phyloP scores from a whole-genome alignment of 2,113 vertebrate genomes.

The Mus pahari region DNA sequence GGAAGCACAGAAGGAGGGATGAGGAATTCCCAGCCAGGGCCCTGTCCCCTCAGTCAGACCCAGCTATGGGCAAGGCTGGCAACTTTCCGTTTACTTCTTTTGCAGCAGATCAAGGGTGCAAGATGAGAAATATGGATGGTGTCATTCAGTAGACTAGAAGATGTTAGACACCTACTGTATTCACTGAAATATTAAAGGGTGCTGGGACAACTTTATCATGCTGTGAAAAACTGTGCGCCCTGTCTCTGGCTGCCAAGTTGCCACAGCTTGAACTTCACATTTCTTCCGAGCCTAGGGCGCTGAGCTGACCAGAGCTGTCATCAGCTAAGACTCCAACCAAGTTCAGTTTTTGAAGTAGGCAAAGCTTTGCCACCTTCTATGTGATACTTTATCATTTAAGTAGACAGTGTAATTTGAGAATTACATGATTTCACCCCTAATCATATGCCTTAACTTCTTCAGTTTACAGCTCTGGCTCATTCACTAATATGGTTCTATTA shows the following conservation, averaged over 20 bases:
- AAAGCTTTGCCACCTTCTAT: conserved; percentile 7
- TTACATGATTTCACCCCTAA: conserved; percentile 24
- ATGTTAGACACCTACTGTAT: neutral
- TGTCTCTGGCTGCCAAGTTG: neutral
- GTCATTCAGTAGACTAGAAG: neutral
- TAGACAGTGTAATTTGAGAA: conserved; percentile 14
- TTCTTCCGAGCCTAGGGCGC: rapidly evolving
- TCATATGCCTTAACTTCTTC: conserved; percentile 6
- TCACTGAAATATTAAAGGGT: neutral
- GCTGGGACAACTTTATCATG: neutral
- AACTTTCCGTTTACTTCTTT: neutral
- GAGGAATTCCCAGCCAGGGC: neutral
- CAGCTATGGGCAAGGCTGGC: neutral
- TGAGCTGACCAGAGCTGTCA: neutral
- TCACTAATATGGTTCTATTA: neutral
- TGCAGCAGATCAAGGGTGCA: neutral
- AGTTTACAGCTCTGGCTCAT: conserved; percentile 11
- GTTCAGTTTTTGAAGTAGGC: neutral
- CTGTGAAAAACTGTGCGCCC: neutral
- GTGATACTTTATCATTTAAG: neutral
- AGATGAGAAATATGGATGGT: neutral
- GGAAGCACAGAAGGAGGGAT: neutral
- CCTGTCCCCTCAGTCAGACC: neutral
- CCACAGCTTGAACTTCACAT: neutral
- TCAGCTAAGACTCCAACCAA: neutral